Conservation (phyloP, 2,888 invertebrate species). For the Drosophila mettleri region DNA sequence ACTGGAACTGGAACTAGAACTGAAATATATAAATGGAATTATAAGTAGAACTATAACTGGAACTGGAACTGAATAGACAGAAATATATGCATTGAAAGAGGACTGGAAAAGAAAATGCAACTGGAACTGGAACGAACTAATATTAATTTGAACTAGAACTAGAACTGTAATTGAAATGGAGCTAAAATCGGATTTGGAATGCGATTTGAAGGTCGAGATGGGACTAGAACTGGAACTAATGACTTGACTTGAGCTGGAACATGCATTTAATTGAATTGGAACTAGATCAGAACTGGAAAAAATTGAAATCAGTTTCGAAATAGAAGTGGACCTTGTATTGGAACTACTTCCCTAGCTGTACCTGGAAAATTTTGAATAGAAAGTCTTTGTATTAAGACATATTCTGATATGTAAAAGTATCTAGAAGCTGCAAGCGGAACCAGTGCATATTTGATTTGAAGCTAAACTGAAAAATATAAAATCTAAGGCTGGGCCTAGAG, state of each 20-base stretch:
- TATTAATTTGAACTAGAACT: not conserved
- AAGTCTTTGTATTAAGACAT: no score
- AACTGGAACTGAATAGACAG: not conserved
- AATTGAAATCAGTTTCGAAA: not conserved
- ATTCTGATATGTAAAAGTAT: no score
- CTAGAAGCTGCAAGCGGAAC: not conserved
- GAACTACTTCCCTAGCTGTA: no score
- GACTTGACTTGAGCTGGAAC: no score
- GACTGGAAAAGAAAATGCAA: not conserved
- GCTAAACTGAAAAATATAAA: not conserved
- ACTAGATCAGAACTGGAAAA: no score
- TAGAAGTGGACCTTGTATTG: not conserved
- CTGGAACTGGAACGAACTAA: not conserved
- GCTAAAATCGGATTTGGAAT: not conserved
- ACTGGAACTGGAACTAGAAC: not conserved
- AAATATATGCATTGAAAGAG: no score
- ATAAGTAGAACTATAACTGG: not conserved
- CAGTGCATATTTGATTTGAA: no score
- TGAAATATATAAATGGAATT: not conserved
- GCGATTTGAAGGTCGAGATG: not conserved
- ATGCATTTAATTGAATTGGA: not conserved
- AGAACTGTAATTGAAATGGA: not conserved
- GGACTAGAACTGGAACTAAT: not conserved
- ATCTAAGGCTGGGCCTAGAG: not conserved
- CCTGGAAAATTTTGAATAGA: no score